Conservation (phyloP, 2,113 vertebrate species). For the Lichenostomus cassidix region DNA sequence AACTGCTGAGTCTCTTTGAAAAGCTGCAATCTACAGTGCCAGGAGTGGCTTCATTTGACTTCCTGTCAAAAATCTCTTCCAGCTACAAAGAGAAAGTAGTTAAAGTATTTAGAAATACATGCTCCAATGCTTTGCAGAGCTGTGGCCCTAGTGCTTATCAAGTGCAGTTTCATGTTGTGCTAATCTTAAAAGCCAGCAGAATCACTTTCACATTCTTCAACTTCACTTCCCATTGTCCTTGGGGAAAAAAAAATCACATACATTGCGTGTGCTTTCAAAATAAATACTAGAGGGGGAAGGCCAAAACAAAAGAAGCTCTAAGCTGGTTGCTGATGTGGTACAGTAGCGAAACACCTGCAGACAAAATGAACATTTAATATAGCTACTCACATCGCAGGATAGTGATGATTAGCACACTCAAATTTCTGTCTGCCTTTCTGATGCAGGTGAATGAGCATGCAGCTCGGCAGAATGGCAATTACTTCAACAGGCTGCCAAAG, state of each 20-base stretch:
- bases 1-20: constrained; percentile 41
- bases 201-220: neutral
- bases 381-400: neutral
- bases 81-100: constrained; percentile 19
- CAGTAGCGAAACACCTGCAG: neutral
- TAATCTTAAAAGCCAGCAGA: constrained; percentile 38
- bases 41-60: constrained; percentile 35
- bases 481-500: constrained; percentile 33
- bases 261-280: neutral
- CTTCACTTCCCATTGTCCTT: neutral
- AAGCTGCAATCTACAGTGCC: constrained; percentile 15
- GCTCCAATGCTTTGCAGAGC: constrained; percentile 12
- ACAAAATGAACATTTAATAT: constrained; percentile 58
- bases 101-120: constrained; percentile 27
- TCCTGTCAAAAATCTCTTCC: constrained; percentile 39
- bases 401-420: constrained; percentile 51
- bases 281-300: neutral
- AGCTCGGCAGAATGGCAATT: constrained; percentile 63
- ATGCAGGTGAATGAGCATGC: constrained; percentile 28
- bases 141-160: neutral
- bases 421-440: constrained; percentile 58
- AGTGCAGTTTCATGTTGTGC: neutral
- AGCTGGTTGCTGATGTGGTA: neutral
- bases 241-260: neutral
- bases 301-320: constrained; percentile 24